phyloP scores from a whole-genome alignment of 2,797 vertebrate species.

The Carduelis carduelis region DNA sequence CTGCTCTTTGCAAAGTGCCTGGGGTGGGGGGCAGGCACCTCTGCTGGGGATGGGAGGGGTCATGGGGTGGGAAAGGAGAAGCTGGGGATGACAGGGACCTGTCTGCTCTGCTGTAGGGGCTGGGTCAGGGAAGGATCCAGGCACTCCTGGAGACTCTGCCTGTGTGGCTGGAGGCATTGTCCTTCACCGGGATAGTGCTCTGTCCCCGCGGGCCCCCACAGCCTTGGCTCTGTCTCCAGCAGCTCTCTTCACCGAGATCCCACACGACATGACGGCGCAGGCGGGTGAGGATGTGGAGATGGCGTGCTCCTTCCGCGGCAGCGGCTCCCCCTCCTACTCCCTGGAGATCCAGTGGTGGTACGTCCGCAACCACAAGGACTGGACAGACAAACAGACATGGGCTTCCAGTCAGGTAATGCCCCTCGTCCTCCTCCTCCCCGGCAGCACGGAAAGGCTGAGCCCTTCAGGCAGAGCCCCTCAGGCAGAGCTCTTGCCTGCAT shows the following conservation, averaged over 20 bases:
- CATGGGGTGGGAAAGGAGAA: background rate
- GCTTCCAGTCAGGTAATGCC: conserved; percentile 81
- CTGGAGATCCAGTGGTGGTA: conserved; percentile 99
- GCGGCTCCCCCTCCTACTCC: conserved; percentile 88
- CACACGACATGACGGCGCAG: conserved; percentile 85
- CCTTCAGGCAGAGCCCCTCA: background rate
- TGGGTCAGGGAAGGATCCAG: rapidly evolving
- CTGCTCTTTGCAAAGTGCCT: background rate
- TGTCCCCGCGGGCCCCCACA: background rate
- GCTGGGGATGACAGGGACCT: background rate
- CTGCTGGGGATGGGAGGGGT: background rate
- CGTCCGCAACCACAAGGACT: conserved; percentile 82
- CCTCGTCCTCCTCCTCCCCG: rapidly evolving
- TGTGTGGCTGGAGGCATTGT: rapidly evolving
- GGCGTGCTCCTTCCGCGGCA: conserved; percentile 94
- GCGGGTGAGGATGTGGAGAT: conserved; percentile 93
- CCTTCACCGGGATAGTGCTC: rapidly evolving
- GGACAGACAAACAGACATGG: conserved; percentile 81
- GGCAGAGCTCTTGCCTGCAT: background rate
- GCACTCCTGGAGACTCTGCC: background rate
- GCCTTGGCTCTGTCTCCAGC: background rate
- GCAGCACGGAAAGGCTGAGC: background rate
- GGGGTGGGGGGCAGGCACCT: rapidly evolving
- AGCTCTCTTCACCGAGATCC: conserved; percentile 94
- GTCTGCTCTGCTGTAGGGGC: rapidly evolving